phyloP scores from a whole-genome alignment of 2,888 invertebrate genomes.

The Phortica magna region DNA sequence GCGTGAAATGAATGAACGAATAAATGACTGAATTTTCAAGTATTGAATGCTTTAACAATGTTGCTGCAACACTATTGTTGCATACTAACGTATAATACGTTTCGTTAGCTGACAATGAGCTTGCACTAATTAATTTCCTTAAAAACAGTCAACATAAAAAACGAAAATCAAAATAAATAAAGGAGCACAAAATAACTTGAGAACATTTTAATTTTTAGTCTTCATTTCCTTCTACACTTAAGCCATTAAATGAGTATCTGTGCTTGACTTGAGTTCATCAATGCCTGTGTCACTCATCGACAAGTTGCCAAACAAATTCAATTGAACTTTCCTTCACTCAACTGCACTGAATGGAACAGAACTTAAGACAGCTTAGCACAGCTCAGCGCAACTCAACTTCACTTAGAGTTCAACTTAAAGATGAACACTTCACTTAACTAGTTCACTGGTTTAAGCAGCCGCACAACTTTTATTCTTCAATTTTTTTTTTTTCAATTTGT shows the following conservation, averaged over 20 bases:
- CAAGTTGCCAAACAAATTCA: neutral
- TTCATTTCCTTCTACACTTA: too few relatives aligned
- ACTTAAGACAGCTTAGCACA: too few relatives aligned
- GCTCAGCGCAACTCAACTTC: neutral
- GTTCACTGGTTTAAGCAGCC: too few relatives aligned
- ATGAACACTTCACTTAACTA: too few relatives aligned
- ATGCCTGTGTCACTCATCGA: neutral
- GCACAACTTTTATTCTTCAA: neutral
- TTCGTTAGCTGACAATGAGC: too few relatives aligned
- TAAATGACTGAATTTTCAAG: neutral
- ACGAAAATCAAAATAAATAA: too few relatives aligned
- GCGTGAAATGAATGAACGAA: conserved; percentile 23
- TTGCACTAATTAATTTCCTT: too few relatives aligned
- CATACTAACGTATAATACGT: neutral
- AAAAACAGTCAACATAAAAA: too few relatives aligned
- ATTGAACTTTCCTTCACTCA: neutral
- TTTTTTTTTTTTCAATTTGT: neutral
- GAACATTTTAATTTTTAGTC: too few relatives aligned
- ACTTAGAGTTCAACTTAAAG: neutral
- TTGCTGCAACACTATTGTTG: neutral
- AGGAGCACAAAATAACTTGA: too few relatives aligned
- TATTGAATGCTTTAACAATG: neutral
- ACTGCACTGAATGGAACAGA: too few relatives aligned
- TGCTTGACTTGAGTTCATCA: neutral
- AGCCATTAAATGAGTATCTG: too few relatives aligned